These are phyloP conservation scores for Pungitius pungitius DNA, from an alignment of 2,113 vertebrate species.

Conservation along the genomic window DNA sequence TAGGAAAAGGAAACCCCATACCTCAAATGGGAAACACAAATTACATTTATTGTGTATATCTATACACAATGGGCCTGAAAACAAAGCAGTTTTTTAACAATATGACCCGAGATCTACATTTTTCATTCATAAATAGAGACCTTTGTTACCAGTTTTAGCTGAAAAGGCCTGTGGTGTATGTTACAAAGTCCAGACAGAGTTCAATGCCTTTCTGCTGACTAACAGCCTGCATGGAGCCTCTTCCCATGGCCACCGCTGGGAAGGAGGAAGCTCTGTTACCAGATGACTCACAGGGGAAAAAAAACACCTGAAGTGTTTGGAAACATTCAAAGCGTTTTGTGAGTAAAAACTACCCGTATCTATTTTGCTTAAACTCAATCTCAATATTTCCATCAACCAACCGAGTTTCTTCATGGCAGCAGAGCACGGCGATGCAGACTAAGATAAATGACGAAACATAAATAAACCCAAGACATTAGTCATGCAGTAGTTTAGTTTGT, in stretches of 20 bases:
- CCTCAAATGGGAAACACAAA: neutral
- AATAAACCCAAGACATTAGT: slow-evolving; percentile 5
- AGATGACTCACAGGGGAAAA: slow-evolving; percentile 69
- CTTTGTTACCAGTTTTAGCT: slow-evolving; percentile 36
- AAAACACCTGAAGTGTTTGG: slow-evolving; percentile 73
- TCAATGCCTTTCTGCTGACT: slow-evolving; percentile 71
- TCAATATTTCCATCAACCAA: slow-evolving; percentile 73
- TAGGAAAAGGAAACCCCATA: slow-evolving; percentile 12
- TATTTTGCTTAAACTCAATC: slow-evolving; percentile 56
- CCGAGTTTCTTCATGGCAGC: slow-evolving; percentile 33
- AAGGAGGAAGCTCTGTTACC: slow-evolving; percentile 72
- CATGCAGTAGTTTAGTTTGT: slow-evolving; percentile 40
- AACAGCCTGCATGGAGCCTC: slow-evolving; percentile 65
- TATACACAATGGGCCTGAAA: neutral
- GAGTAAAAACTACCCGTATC: slow-evolving; percentile 73
- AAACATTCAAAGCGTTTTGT: slow-evolving; percentile 58
- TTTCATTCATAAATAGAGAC: neutral
- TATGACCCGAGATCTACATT: neutral
- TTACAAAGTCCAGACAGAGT: slow-evolving; percentile 61
- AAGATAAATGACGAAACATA: slow-evolving; percentile 35
- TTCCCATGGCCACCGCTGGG: slow-evolving; percentile 70
- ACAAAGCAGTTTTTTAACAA: neutral
- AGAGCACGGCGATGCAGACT: slow-evolving; percentile 39
- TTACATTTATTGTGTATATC: neutral
- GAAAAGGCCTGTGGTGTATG: slow-evolving; percentile 41